phyloP scores from a whole-genome alignment of 2,113 vertebrate species.

The Phalacrocorax pelagicus region DNA sequence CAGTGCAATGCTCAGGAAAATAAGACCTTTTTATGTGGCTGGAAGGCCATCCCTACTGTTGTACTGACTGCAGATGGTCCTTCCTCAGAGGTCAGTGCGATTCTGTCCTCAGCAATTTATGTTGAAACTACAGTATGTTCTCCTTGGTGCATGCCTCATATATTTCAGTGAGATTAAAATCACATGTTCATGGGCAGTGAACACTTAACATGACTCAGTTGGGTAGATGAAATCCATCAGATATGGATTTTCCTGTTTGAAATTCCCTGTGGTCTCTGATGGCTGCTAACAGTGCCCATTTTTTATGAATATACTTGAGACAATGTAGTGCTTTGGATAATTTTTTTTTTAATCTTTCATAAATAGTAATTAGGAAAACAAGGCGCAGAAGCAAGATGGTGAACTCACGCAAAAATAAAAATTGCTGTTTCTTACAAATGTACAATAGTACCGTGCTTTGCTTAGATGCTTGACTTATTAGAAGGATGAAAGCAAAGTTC shows the following conservation, averaged over 20 bases:
- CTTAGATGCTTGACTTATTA: background rate
- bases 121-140: background rate
- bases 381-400: background rate
- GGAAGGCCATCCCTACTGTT: background rate
- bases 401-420: background rate
- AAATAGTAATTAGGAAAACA: background rate
- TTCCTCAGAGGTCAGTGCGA: background rate
- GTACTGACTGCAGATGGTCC: background rate
- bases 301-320: background rate
- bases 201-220: background rate
- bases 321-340: background rate
- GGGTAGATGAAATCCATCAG: constrained; percentile 6
- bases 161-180: constrained; percentile 33
- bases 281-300: background rate
- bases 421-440: background rate
- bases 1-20: background rate
- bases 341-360: background rate
- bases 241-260: background rate
- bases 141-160: constrained; percentile 9
- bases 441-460: background rate
- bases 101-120: background rate
- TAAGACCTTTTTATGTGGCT: background rate
- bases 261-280: background rate
- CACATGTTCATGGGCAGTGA: background rate
- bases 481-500: background rate